Base-by-base conservation (phyloP, 2,888 invertebrate genomes). In the Drosophila recens region DNA sequence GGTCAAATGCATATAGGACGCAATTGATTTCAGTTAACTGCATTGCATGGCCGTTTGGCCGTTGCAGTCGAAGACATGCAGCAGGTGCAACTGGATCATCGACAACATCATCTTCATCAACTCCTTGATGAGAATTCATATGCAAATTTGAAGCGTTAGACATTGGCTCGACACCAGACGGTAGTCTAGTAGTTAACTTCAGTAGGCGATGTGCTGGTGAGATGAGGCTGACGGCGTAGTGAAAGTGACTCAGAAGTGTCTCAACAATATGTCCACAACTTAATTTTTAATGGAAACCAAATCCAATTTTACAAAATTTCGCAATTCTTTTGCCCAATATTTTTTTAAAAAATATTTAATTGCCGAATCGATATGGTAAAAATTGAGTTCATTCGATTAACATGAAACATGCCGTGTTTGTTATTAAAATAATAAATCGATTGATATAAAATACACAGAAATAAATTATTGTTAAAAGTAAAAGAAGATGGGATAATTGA, bases 1-100 rank as follows among this genome's bases (percentile, higher is more conserved):
- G 71, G 80, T 80, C 71, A 71, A 77, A 49, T 53, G 66, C 63
- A 54, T 30, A 36, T 30, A 53, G 46, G 49, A 15, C 23, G 52
- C 89, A 75, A 85, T 82, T 73, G 86, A 90, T 85, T 82, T 79
- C 69, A 69, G 80, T 88, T 88, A 82, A 71, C 85, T 80, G 71
- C 72, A 43, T 62, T 65, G 75, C 65, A 67, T 57, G 65, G 80
- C 48, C 58, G 63, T 67, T 69, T 66, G 66, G 63, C 53, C 63
- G 82, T 72, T 71, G 82, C 67, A 82, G 68, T 67, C 85, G 56
- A 49, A 80, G 67, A 52, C 61, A 61, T 49, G 51, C 72, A 62
- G 38, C 56, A 49, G 43, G 53, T 49, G 17, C 62, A 56, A 51
- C 70, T 23, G 45, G 46, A 42, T 65, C 46, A 30, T 53, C 27